Evolutionary conservation across 30 jellyfish, hydroid and myxozoan genomes (phyloP), one percentile per base, ranked within the genome.

Genomic region (Pseudorhiza aurosa): DNA sequence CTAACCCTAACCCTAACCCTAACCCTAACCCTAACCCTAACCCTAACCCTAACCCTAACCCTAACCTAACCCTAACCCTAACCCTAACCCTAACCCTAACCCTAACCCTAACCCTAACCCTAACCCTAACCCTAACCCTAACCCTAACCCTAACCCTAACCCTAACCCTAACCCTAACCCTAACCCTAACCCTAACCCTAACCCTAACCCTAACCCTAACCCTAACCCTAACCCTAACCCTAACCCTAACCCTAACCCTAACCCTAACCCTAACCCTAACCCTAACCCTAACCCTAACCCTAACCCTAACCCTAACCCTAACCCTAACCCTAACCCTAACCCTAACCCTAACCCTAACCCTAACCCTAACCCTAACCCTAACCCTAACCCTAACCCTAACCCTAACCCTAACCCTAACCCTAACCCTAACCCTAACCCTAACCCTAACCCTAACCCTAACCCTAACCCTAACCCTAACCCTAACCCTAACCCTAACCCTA

Each of bases 1-100:
- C 15, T 3, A 69, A 49, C 75, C 46, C 17, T 3, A 69, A 49
- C 83, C 75, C 32, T 17, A 39, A 12, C 47, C 65, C 32, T 17
- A 69, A 49, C 83, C 75, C 45, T 39, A 69, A 39, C 42, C 65
- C 63, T 64, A 29, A 30, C 7, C 79, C 63, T 32, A 29, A 65
- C 31, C 64, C 75, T 18, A 7, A 69, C 42, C 83, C 83, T 75
- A 17, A 69, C n/a, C n/a, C n/a, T n/a, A n/a, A n/a, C n/a, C n/a
- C n/a, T n/a, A n/a, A n/a, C n/a, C n/a, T n/a, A n/a, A 69, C 75
- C 83, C 83, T 69, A 69, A 69, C 83, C 75, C 83, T 42, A 69
- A 69, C 83, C 83, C 76, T 45, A 42, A 29, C 9, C 8, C 83
- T 50, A 21, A 69, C 42, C 39, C 83, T 75, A 39, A 42, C 22